A percentile compares a stretch with the other conserved stretches of the same genome.
Evolutionary conservation across 1,140 invertebrate species (phyloP).

Genomic region (Aphelinus atriplicis): DNA sequence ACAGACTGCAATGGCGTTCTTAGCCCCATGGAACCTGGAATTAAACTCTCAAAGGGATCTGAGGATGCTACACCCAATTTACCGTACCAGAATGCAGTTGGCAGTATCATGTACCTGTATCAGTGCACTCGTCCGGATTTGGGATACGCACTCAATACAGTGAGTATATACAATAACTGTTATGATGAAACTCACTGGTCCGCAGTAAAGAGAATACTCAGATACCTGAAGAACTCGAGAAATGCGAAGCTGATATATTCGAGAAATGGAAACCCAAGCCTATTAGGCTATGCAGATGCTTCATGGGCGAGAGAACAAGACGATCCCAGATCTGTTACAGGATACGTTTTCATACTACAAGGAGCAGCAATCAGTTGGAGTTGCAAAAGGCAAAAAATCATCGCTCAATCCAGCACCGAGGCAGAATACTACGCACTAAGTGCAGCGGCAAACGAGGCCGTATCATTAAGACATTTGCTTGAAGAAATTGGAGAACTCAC

Average conservation of each 20-base stretch:
- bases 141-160: too few species aligned
- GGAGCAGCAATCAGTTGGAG: constrained; percentile 51
- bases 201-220: too few species aligned
- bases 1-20: not conserved
- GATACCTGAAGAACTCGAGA: constrained; percentile 43
- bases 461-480: not conserved
- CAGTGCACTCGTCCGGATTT: too few species aligned
- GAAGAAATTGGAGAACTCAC: not conserved
- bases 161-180: too few species aligned
- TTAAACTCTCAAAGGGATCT: not conserved
- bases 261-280: not conserved
- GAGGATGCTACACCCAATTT: not conserved
- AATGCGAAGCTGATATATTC: not conserved
- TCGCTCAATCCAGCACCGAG: constrained; percentile 54
- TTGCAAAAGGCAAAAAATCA: constrained; percentile 51
- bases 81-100: not conserved
- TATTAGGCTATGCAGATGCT: constrained; percentile 45
- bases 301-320: constrained; percentile 46
- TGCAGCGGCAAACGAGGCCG: constrained; percentile 4
- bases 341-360: constrained; percentile 46
- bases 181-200: too few species aligned
- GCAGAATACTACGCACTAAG: constrained; percentile 11
- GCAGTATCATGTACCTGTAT: too few species aligned
- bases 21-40: not conserved
- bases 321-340: constrained; percentile 43